Percentiles rank a stretch among this genome's conserved stretches.
Conservation (phyloP, 2,797 vertebrate genomes). For the Rhabdophis nuchalis region DNA sequence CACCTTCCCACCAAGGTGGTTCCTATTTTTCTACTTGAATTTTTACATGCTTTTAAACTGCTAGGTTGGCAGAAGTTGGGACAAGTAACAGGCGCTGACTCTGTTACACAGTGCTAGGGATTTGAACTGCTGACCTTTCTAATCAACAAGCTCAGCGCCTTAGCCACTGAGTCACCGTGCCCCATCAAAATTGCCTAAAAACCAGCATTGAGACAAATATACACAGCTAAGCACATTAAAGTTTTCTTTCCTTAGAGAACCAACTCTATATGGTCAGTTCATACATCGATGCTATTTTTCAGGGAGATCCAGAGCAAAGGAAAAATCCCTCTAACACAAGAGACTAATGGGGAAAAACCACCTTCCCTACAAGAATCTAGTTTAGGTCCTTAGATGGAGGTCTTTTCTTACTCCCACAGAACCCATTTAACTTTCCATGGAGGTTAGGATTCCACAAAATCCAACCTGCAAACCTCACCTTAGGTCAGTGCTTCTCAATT, state of each 20-base stretch:
- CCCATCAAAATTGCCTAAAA: neutral
- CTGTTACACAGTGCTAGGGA: too few species aligned
- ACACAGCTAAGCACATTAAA: neutral
- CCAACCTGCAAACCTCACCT: neutral
- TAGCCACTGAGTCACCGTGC: too few species aligned
- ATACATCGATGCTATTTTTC: neutral
- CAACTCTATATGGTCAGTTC: neutral
- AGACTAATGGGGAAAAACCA: neutral
- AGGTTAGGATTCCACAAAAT: neutral
- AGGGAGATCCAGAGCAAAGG: neutral
- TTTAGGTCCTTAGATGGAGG: neutral
- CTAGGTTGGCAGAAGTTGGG: too few species aligned
- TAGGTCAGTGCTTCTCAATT: too few species aligned
- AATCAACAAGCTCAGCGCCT: too few species aligned
- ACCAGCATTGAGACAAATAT: neutral
- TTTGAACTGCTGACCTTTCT: too few species aligned
- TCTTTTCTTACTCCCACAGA: neutral
- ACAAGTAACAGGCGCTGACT: too few species aligned
- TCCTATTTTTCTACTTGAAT: too few species aligned
- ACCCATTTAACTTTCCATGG: neutral
- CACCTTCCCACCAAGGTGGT: too few species aligned
- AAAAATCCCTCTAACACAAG: neutral
- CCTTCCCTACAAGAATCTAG: neutral
- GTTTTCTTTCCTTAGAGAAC: neutral
- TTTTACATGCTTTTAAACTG: too few species aligned